Percentiles rank a stretch among this genome's conserved stretches.
phyloP scores from a whole-genome alignment of 2,888 invertebrate genomes.

The Blastobasis lacticolella region DNA sequence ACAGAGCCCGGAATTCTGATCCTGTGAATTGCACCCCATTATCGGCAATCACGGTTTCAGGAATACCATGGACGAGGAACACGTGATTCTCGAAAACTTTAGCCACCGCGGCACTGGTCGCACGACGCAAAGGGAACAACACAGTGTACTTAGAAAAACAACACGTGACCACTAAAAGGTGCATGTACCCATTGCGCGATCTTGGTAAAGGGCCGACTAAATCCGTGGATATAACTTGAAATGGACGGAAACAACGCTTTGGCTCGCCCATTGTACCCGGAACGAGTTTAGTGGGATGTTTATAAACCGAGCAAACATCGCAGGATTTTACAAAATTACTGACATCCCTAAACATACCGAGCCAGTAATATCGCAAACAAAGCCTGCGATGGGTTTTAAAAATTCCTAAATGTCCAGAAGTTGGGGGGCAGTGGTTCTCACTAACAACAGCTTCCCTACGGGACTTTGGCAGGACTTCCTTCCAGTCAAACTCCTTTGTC shows the following conservation, averaged over 20 bases:
- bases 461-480: neutral
- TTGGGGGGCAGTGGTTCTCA: neutral
- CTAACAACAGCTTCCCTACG: neutral
- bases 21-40: too few relatives aligned
- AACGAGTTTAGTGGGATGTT: neutral
- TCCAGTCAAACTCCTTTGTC: conserved; percentile 1
- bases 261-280: conserved; percentile 10
- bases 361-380: too few relatives aligned
- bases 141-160: too few relatives aligned
- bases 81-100: too few relatives aligned
- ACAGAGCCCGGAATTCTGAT: too few relatives aligned
- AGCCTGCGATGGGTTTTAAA: conserved; percentile 5
- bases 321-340: neutral
- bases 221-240: conserved; percentile 5
- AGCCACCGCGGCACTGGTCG: too few relatives aligned
- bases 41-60: too few relatives aligned
- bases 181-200: neutral
- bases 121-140: too few relatives aligned
- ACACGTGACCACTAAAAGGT: conserved; percentile 5
- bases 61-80: too few relatives aligned
- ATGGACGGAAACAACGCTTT: conserved; percentile 9
- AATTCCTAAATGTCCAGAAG: neutral
- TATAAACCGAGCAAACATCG: conserved; percentile 2
- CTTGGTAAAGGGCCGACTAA: conserved; percentile 3
- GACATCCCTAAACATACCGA: conserved; percentile 1